Conservation (phyloP, 1,140 invertebrate genomes). For the Delia radicum region DNA sequence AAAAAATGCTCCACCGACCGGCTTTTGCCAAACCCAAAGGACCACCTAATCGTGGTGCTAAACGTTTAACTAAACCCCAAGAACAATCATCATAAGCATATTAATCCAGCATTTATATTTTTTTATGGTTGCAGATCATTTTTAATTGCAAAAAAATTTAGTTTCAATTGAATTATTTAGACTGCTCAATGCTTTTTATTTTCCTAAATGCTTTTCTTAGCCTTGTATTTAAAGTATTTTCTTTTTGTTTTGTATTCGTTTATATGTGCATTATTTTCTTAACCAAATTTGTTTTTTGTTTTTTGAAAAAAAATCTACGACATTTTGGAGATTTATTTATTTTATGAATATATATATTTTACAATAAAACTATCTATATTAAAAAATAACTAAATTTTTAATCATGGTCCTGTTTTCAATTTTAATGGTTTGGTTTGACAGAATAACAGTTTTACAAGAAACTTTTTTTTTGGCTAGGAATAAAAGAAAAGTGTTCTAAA, state of each 20-base stretch:
- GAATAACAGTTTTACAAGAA: too few species aligned
- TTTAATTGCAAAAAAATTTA: neutral
- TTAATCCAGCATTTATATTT: neutral
- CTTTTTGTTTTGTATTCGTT: neutral
- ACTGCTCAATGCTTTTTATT: neutral
- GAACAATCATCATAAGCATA: conserved; percentile 27
- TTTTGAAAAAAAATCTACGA: too few species aligned
- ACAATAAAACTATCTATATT: too few species aligned
- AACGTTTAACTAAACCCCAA: conserved; percentile 69
- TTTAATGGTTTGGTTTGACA: too few species aligned
- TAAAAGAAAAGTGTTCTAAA: too few species aligned
- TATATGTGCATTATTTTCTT: neutral
- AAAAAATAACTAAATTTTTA: too few species aligned
- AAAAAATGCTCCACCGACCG: conserved; percentile 82
- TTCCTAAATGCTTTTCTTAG: neutral
- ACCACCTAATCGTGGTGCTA: conserved; percentile 86
- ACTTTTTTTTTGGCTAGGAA: too few species aligned
- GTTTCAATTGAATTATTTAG: neutral
- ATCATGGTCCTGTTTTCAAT: too few species aligned
- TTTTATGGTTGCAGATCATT: neutral
- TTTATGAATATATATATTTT: too few species aligned
- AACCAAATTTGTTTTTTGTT: neutral
- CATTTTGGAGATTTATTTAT: too few species aligned
- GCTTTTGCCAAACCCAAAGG: conserved; percentile 96
- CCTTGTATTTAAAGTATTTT: conserved; percentile 2